Base-by-base conservation (phyloP, 2,797 vertebrate species). In the Kryptolebias ocellatus region DNA sequence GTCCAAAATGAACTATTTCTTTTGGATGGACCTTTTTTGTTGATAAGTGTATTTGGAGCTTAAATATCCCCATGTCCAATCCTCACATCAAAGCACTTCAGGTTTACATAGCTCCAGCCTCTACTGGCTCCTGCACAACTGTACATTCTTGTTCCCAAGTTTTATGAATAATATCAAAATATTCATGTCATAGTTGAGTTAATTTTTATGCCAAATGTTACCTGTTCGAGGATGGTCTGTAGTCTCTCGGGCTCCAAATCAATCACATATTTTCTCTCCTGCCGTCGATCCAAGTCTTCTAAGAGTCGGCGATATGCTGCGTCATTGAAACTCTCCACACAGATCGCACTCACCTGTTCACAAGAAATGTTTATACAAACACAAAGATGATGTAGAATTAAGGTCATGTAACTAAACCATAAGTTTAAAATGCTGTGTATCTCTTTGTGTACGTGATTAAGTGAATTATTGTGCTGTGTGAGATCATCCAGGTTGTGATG, bases 291-390 rank as follows among this genome's bases (percentile, higher is more conserved):
- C 89, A 98, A 91, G 81, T 98, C 96, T 91, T 98, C 96, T 76
- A 98, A 87, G 67, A 98, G 95, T 44, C 96, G 91, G 15, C 96
- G 94, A 86, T 98, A 98, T 20, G 95, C 96, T 60, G 96, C 95
- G 78, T 98, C 96, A 12, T 96, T 97, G 94, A 98, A 98, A 90
- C 96, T 98, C 95, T 98, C 96, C 93, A 98, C 96, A 76, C 96
- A 98, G 92, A 98, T 98, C 49, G 96, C 96, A 28, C 96, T 98
- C 78, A 93, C 92, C 92, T 92, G 78, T 6, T 65, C 20, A 70
- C 15, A 58, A 15, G 53, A 57, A 10, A 39, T 45, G 9, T 4
- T 31, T 4, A 47, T 3, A 39, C 7, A 28, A 24, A 53, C 7
- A 57, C 16, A 67, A 49, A 53, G 0, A 52, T 4, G 28, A 27